phyloP scores from a whole-genome alignment of 2,113 vertebrate genomes.

The Calyptomena viridis region DNA sequence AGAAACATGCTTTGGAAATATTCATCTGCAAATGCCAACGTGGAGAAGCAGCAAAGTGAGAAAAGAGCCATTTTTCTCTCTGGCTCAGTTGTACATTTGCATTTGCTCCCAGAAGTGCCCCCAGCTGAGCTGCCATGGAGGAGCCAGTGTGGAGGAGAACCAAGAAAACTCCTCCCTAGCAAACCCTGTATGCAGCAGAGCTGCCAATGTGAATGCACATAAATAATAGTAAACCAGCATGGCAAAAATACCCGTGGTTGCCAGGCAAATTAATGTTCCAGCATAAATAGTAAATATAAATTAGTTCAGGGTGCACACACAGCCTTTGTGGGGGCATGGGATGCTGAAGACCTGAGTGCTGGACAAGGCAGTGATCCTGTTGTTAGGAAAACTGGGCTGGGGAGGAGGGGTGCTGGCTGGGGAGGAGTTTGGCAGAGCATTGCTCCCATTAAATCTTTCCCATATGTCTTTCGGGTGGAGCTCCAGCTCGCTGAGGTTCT shows the following conservation, averaged over 20 bases:
- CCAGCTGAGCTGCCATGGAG: fast-evolving
- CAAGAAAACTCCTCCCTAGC: not conserved
- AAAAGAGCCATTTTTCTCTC: not conserved
- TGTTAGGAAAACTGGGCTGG: not conserved
- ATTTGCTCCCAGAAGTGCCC: not conserved
- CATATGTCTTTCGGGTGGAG: not conserved
- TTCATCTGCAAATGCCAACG: not conserved
- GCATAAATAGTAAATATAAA: conserved; percentile 13
- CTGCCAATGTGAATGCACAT: not conserved
- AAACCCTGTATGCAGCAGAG: not conserved
- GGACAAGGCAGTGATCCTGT: not conserved
- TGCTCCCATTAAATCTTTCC: not conserved
- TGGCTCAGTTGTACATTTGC: not conserved
- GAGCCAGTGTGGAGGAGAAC: not conserved
- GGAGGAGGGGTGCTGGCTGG: not conserved
- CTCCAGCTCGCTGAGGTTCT: not conserved
- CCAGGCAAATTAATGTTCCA: not conserved
- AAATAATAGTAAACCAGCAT: not conserved
- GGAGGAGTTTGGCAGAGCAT: not conserved
- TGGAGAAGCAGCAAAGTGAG: not conserved
- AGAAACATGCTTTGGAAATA: not conserved
- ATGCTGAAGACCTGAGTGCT: not conserved
- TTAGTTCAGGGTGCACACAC: not conserved
- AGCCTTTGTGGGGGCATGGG: not conserved
- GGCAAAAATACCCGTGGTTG: not conserved